Evolutionary conservation across 2,113 vertebrate species (phyloP).

Genomic region (Psammodynastes pulverulentus): DNA sequence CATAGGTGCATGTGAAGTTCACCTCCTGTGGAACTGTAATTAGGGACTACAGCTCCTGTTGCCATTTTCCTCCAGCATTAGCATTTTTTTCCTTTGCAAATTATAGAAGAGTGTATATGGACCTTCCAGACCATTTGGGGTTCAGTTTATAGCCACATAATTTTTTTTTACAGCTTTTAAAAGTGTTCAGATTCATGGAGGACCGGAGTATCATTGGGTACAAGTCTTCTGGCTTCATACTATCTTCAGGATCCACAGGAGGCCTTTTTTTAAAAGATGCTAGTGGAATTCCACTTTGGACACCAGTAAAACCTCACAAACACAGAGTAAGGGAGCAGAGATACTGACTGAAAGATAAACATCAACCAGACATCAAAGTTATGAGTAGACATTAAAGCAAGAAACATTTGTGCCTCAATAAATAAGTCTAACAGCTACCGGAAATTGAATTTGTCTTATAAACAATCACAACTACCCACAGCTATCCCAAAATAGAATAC

Average conservation of each 20-base stretch:
- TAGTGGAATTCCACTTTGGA: neutral
- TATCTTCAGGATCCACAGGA: neutral
- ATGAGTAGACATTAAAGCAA: neutral
- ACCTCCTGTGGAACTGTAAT: neutral
- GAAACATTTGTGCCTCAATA: neutral
- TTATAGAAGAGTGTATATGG: neutral
- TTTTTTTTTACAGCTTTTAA: neutral
- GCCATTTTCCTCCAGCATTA: neutral
- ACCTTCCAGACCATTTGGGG: neutral
- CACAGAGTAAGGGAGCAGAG: neutral
- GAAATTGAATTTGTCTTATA: conserved; percentile 34
- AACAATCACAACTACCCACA: conserved; percentile 9
- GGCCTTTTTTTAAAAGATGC: neutral
- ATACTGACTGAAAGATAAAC: neutral
- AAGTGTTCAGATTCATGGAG: neutral
- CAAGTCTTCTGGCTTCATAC: neutral
- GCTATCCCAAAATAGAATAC: conserved; percentile 1
- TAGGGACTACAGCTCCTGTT: neutral
- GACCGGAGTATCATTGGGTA: neutral
- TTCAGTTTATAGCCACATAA: neutral
- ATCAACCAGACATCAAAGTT: neutral
- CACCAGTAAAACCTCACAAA: neutral
- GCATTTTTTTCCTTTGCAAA: neutral
- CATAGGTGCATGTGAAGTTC: neutral
- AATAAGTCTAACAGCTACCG: neutral